Evolutionary conservation across 2,888 invertebrate species (phyloP), one percentile per base, ranked within the genome.

Genomic region (Rhingia campestris): DNA sequence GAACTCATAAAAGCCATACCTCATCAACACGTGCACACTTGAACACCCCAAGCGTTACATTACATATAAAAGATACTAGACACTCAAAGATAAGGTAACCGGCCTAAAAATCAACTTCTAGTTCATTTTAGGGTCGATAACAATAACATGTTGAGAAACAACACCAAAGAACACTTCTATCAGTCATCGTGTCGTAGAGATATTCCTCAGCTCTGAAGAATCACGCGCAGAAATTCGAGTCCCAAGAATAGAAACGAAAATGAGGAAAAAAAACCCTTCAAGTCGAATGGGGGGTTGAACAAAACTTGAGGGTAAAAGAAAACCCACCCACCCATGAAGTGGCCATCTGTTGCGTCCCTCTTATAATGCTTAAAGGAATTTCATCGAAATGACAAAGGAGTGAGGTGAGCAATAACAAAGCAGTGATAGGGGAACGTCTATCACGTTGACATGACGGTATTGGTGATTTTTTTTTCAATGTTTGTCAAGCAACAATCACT

Each of bases 131-230:
- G 58, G 59, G 69, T 75, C 75, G 73, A 80, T 74, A 76, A 58
- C 75, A 69, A 70, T 64, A 81, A 70, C 81, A 81, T 76, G 66
- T 70, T 70, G 70, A 76, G 70, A 81, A 72, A 76, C 47, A 45
- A 73, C 39, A 74, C 69, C 63, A 61, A 47, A 58, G 41, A 73
- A 49, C 67, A 80, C 73, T 73, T 67, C 61, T 67, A 41, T 80
- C 73, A 73, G 37, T 63, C 69, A 58, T 43, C 64, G 56, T 56
- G 22, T 66, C 12, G 22, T 2, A 22, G 22, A 22, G 22, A 22
- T 22, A 22, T 22, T 2, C 35, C 54, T 47, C 39, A 54, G 14
- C 49, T 12, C 10, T 32, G 6, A 12, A 10, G 32, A 12, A 12
- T 10, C 14, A 35, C 32, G 37, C 10, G 6, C 12, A 49, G 10